Evolutionary conservation across 2,113 vertebrate species (phyloP).

Genomic region (Micromys minutus): DNA sequence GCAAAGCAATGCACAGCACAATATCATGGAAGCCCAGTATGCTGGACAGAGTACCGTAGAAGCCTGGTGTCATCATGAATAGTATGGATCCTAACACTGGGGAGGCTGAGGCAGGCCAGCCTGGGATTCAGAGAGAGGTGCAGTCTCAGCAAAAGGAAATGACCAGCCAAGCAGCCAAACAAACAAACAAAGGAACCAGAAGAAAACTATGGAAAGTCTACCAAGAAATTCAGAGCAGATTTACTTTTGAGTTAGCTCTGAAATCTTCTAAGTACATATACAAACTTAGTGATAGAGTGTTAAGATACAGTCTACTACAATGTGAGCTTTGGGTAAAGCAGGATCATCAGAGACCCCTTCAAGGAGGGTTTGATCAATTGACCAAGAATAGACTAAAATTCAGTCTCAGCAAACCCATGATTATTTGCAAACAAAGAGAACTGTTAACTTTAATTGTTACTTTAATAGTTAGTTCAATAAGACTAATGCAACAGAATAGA

Average conservation of each 20-base stretch:
- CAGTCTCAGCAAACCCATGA: constrained; percentile 6
- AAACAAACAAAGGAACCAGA: background rate
- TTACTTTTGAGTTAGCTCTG: constrained; percentile 33
- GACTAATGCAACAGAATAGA: background rate
- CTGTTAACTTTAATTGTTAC: constrained; percentile 25
- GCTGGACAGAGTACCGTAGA: background rate
- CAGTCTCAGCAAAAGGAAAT: background rate
- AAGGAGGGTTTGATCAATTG: background rate
- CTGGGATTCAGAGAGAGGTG: background rate
- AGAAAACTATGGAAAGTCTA: background rate
- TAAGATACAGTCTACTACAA: background rate
- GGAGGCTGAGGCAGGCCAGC: background rate
- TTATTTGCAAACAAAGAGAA: constrained; percentile 2
- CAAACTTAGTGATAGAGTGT: background rate
- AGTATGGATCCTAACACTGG: too few relatives aligned
- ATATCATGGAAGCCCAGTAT: background rate
- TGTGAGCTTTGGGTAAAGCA: constrained; percentile 13
- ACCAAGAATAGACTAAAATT: background rate
- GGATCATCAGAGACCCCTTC: background rate
- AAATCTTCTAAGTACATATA: background rate
- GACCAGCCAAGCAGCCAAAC: background rate
- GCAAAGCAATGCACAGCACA: background rate
- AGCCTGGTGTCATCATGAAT: background rate
- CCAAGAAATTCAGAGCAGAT: background rate
- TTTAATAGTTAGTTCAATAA: constrained; percentile 48